Evolutionary conservation across 2,888 invertebrate genomes (phyloP).

Genomic region (Mythimna vitellina): DNA sequence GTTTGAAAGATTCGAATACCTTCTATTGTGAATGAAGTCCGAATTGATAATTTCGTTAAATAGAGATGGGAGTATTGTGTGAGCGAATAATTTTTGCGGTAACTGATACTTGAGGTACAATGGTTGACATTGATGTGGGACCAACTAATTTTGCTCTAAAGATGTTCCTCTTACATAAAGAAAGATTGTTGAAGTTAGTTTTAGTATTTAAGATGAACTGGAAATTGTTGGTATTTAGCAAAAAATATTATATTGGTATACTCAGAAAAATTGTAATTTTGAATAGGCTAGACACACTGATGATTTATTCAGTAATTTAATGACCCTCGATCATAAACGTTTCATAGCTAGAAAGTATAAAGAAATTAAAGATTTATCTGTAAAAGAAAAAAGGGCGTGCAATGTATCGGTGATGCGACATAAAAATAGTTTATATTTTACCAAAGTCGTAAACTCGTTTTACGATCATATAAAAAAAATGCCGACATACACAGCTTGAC

Average conservation of each 20-base stretch:
- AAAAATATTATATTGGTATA: background rate
- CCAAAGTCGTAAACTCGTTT: constrained; percentile 48
- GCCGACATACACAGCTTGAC: constrained; percentile 11
- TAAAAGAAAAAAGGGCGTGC: constrained; percentile 8
- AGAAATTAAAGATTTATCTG: background rate
- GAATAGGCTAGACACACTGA: no score
- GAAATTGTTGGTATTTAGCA: constrained; percentile 9
- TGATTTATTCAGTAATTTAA: background rate
- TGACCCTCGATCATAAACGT: background rate
- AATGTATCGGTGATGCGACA: background rate
- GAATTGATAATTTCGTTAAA: constrained; percentile 88
- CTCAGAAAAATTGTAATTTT: no score
- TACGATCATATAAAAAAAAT: constrained; percentile 54
- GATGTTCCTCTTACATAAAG: constrained; percentile 43
- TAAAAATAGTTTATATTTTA: constrained; percentile 36
- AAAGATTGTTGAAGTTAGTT: constrained; percentile 33
- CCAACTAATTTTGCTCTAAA: constrained; percentile 68
- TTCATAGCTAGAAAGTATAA: no score
- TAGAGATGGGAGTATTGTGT: constrained; percentile 84
- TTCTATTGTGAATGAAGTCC: constrained; percentile 65
- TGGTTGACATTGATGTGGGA: constrained; percentile 85
- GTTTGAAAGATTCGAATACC: constrained; percentile 61
- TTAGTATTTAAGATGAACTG: constrained; percentile 1
- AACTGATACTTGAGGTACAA: constrained; percentile 87
- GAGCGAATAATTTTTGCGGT: constrained; percentile 88